Evolutionary conservation across 1,140 invertebrate genomes (phyloP).

Genomic region (Drosophila seguyi): DNA sequence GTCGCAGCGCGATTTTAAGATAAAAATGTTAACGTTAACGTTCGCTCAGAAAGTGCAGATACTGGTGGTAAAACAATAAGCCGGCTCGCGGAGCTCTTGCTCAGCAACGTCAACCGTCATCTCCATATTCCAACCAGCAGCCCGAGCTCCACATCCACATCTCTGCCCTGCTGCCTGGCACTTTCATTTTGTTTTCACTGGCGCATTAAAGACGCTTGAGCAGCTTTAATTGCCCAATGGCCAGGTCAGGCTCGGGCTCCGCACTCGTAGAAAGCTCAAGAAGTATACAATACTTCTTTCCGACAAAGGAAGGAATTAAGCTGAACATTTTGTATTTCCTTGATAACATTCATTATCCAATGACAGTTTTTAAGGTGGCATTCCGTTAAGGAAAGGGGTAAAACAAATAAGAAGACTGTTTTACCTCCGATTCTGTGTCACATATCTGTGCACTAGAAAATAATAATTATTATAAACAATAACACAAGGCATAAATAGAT

Average conservation of each 20-base stretch:
- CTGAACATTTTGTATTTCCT: conserved; percentile 31
- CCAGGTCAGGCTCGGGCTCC: conserved; percentile 24
- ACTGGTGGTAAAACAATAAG: conserved; percentile 43
- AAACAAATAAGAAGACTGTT: background rate
- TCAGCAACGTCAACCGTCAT: conserved; percentile 15
- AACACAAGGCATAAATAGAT: no score
- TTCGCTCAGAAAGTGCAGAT: conserved; percentile 38
- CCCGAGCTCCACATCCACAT: conserved; percentile 37
- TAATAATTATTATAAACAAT: no score
- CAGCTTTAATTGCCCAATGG: conserved; percentile 78
- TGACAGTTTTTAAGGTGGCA: background rate
- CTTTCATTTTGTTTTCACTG: conserved; percentile 81
- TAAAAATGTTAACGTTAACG: conserved; percentile 48
- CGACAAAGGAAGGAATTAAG: conserved; percentile 21
- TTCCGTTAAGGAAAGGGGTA: no score
- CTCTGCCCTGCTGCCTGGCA: conserved; percentile 51
- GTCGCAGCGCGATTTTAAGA: conserved; percentile 61
- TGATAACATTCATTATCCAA: conserved; percentile 7
- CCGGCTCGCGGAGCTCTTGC: conserved; percentile 30
- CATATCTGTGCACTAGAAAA: background rate
- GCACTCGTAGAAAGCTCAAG: conserved; percentile 62
- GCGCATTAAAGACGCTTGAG: conserved; percentile 79
- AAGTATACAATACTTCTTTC: conserved; percentile 25
- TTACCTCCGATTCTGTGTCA: background rate
- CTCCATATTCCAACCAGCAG: conserved; percentile 5